These are phyloP conservation scores for Frieseomelitta varia DNA, from an alignment of 1,140 invertebrate genomes.

Conservation along the genomic window DNA sequence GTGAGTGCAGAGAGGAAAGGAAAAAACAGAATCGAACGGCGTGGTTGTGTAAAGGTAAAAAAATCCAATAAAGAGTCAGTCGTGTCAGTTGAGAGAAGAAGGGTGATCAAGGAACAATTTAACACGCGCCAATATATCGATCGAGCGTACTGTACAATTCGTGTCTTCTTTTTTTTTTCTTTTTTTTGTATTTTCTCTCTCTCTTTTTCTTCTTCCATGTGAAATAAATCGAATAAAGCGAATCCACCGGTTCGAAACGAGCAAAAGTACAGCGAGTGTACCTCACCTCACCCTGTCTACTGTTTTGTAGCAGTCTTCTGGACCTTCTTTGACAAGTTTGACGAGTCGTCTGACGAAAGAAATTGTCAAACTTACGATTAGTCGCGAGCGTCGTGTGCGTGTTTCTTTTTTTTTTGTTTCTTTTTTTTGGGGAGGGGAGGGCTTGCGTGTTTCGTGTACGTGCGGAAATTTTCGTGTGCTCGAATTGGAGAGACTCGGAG, in stretches of 20 bases:
- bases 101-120: constrained; percentile 24
- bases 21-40: background rate
- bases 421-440: too few species aligned
- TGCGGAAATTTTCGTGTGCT: too few species aligned
- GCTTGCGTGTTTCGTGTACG: too few species aligned
- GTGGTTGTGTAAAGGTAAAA: constrained; percentile 32
- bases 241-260: background rate
- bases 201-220: background rate
- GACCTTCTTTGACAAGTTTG: background rate
- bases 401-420: too few species aligned
- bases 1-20: background rate
- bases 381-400: too few species aligned
- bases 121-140: constrained; percentile 43
- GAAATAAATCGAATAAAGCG: too few species aligned
- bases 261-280: background rate
- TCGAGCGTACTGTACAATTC: constrained; percentile 60
- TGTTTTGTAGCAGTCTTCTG: constrained; percentile 21
- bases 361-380: background rate
- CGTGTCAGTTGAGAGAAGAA: constrained; percentile 26
- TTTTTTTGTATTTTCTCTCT: background rate
- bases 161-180: constrained; percentile 3
- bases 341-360: constrained; percentile 12
- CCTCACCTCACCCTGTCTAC: constrained; percentile 15
- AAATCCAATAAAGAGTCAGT: constrained; percentile 16
- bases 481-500: background rate